phyloP scores from a whole-genome alignment of 2,113 vertebrate genomes.

The Maylandia zebra region DNA sequence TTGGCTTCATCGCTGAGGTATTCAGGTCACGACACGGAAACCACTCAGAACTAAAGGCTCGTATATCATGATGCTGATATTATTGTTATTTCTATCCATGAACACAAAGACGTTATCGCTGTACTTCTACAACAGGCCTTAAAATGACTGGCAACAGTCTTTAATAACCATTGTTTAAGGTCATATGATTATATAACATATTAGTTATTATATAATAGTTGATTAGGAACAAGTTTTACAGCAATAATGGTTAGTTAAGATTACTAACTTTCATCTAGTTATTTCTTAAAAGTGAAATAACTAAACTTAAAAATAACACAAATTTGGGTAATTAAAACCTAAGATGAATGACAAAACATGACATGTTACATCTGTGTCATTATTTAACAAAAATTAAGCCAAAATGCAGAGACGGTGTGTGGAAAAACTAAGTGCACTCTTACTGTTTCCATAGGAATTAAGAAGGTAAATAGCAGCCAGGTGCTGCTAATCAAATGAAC shows the following conservation, averaged over 20 bases:
- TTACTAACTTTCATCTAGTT: neutral
- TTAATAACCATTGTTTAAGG: neutral
- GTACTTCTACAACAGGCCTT: neutral
- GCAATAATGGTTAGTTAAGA: neutral
- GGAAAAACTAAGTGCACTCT: neutral
- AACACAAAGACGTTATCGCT: neutral
- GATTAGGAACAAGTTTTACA: neutral
- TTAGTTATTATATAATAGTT: neutral
- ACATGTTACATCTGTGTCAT: neutral
- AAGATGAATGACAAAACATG: neutral
- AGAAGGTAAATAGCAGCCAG: neutral
- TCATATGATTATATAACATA: neutral
- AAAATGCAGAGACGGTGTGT: neutral
- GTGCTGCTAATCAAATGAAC: neutral
- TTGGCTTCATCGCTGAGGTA: constrained; percentile 43
- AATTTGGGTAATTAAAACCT: neutral
- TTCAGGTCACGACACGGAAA: constrained; percentile 62
- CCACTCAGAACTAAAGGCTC: constrained; percentile 4
- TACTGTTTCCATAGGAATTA: neutral
- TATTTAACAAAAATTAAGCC: neutral
- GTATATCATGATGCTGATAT: neutral
- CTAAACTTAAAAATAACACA: neutral
- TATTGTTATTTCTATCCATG: neutral
- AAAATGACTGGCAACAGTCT: neutral
- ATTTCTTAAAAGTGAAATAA: neutral